Percentiles rank a stretch among this genome's conserved stretches.
Conservation (phyloP, 2,113 vertebrate genomes). For the Crotophaga sulcirostris region DNA sequence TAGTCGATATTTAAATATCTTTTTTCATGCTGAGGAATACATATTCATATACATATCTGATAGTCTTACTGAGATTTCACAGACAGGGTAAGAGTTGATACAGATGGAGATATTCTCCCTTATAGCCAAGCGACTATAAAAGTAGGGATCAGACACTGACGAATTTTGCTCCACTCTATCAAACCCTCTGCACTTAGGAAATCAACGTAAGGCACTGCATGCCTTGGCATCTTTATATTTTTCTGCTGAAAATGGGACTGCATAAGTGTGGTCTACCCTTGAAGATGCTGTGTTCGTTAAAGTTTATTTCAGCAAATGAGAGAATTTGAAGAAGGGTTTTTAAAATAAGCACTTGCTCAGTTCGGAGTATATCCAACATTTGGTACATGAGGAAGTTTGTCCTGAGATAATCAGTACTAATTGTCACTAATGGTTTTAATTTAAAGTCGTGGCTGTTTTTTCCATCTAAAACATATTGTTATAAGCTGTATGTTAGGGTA, state of each 20-base stretch:
- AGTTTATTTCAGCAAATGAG: neutral
- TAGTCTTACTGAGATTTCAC: neutral
- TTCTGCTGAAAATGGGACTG: neutral
- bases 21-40: neutral
- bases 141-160: neutral
- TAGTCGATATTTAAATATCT: neutral
- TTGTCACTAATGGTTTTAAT: neutral
- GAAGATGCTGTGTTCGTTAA: rapidly evolving
- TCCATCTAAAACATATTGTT: neutral
- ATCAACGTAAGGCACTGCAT: neutral
- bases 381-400: neutral
- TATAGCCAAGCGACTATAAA: neutral
- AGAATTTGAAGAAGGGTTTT: neutral
- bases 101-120: neutral
- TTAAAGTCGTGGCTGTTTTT: neutral
- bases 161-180: neutral
- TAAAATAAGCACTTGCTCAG: neutral
- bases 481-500: neutral
- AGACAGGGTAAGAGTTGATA: neutral
- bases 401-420: neutral
- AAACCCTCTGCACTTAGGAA: neutral
- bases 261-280: neutral
- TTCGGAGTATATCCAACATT: neutral
- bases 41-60: neutral
- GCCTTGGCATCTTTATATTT: neutral